Evolutionary conservation across 2,888 invertebrate genomes (phyloP), one percentile per base, ranked within the genome.

Genomic region (Anorthoa munda): DNA sequence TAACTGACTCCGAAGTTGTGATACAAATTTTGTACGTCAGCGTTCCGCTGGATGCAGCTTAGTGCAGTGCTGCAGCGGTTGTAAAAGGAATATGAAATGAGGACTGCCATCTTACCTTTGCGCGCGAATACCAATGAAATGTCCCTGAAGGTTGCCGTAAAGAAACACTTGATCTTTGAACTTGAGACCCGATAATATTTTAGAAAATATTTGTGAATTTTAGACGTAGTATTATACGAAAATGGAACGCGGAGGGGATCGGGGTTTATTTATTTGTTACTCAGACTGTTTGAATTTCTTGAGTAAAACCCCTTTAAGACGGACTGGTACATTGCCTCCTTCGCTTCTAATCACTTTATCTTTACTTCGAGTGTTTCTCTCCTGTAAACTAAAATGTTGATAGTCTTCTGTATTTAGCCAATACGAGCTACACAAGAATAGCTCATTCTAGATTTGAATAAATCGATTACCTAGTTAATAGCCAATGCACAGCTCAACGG

Each of bases 41-140:
- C 61, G 46, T 65, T 76, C 50, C 39, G 48, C 55, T 84, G 53
- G 70, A 66, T 81, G 84, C 78, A 84, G 73, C 64, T 50, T 46
- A 65, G 58, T 77, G 72, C 67, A 86, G 68, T 66, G 70, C 61
- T 84, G 81, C 81, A 84, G 48, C 60, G 46, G 64, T 79, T 76
- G 66, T 70, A 86, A 87, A 89, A 83, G 86, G 89, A 89, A 89
- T 90, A 75, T 72, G 50, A 68, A 86, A 90, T 90, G 87, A 89
- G 82, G 61, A 58, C 55, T 67, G 76, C 73, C 72, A 83, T 82
- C 87, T 86, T 81, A 61, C 51, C 77, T 80, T 84, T 76, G 65
- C 69, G 23, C 39, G 23, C 56, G 67, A 85, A 82, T 85, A 69
- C 78, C 76, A 78, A 72, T 75, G 72, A 72, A 82, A 78, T 75